Conservation (phyloP, 2,797 vertebrate genomes). For the Lagocephalus sceleratus region DNA sequence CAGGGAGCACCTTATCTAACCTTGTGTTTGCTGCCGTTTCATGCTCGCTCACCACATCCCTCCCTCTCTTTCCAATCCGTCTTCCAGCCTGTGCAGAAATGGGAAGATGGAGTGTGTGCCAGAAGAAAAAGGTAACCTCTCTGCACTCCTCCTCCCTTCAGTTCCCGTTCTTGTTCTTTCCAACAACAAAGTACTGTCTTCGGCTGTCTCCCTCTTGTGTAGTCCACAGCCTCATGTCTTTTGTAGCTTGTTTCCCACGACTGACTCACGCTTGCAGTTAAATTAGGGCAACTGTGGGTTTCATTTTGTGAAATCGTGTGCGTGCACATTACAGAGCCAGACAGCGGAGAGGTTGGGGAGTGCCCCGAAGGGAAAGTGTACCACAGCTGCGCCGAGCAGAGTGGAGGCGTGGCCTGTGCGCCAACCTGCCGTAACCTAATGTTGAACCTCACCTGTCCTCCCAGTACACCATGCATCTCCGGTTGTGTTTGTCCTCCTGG, state of each 20-base stretch:
- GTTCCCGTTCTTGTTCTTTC: conserved; percentile 34
- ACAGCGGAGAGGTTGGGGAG: conserved; percentile 74
- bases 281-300: conserved; percentile 31
- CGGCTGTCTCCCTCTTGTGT: conserved; percentile 45
- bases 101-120: conserved; percentile 81
- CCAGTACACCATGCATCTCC: conserved; percentile 89
- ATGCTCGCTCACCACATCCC: conserved; percentile 26
- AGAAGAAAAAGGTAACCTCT: conserved; percentile 77
- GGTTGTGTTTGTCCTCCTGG: conserved; percentile 92
- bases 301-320: conserved; percentile 30
- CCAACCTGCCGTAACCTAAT: conserved; percentile 92
- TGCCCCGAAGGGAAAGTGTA: conserved; percentile 94
- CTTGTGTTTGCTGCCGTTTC: conserved; percentile 41
- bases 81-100: conserved; percentile 78
- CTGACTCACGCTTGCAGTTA: conserved; percentile 25
- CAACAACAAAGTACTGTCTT: conserved; percentile 62
- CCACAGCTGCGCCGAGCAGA: conserved; percentile 89
- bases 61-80: conserved; percentile 38
- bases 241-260: conserved; percentile 58
- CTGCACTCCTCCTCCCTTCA: conserved; percentile 20
- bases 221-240: conserved; percentile 53
- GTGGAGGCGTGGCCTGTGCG: conserved; percentile 88
- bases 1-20: conserved; percentile 33
- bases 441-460: conserved; percentile 96
- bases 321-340: conserved; percentile 64